These are phyloP conservation scores for Lagodon rhomboides DNA, from an alignment of 2,797 vertebrate genomes.

Conservation along the genomic window DNA sequence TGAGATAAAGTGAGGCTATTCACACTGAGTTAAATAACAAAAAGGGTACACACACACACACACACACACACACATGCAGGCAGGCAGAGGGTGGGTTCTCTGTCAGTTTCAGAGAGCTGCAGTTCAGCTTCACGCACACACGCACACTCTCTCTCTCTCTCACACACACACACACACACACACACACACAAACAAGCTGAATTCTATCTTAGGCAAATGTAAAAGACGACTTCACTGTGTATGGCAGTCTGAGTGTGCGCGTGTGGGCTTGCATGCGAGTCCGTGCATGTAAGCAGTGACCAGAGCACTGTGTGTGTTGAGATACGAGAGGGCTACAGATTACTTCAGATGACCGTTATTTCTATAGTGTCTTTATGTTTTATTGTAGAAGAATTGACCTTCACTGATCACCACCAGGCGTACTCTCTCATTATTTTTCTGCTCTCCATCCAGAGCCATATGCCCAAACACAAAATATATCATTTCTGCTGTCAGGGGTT, in stretches of 20 bases:
- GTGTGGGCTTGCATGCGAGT: neutral
- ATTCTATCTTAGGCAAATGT: slow-evolving; percentile 2
- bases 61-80: slow-evolving; percentile 19
- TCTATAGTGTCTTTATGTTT: no score
- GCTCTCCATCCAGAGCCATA: neutral
- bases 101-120: slow-evolving; percentile 29
- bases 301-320: neutral
- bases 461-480: no score
- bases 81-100: slow-evolving; percentile 1
- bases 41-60: slow-evolving; percentile 28
- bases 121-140: no score
- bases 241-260: neutral
- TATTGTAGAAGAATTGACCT: no score
- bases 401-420: no score
- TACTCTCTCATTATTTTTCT: no score
- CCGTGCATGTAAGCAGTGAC: no score
- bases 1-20: slow-evolving; percentile 22
- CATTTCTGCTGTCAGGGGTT: no score
- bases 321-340: neutral
- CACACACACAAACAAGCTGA: slow-evolving; percentile 6
- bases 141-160: no score
- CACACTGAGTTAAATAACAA: slow-evolving; percentile 16
- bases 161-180: neutral
- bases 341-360: no score
- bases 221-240: neutral